Base-by-base conservation (phyloP, 2,797 vertebrate species). In the Myripristis jacobus region DNA sequence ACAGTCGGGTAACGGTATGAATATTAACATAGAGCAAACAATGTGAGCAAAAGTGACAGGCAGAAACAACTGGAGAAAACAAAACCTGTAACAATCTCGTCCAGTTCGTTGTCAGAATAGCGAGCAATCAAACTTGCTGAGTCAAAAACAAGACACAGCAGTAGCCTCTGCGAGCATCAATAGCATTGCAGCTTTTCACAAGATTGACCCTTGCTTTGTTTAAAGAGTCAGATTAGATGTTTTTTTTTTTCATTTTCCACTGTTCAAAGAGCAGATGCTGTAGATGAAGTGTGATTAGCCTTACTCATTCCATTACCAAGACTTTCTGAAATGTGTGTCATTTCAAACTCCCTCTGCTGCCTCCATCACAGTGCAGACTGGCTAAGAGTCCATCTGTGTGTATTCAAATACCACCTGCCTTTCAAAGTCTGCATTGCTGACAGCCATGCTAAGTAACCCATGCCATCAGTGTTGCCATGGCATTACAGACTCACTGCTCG, bases 1-100 rank as follows among this genome's bases (percentile, higher is more conserved):
- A 99, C 97, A 99, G 96, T 95, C 97, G 98, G 96, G 98, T 94
- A 95, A 99, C 97, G 97, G 98, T 99, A 98, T 95, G 97, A 96
- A 83, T 66, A 66, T 77, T 76, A 69, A 70, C 53, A 44, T 53
- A 66, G 58, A 60, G 10, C 62, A 72, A 61, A 73, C 7, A 60
- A 24, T 36, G 7, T 64, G 29, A 63, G 41, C 7, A 9, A 52
- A 62, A 63, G 55, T 58, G 24, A 57, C 47, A 55, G 46, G n/a
- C 9, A 52, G 48, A 58, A 43, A 54, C 63, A 66, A 38, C 22
- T 59, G 55, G n/a, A 73, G 22, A 55, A 63, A 65, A n/a, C 15
- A 12, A 31, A 60, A 53, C 38, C n/a, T 43, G 10, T 44, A 46
- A 56, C 19, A 21, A 50, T 31, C 2, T 18, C 6, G 18, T 41